Base-by-base conservation (phyloP, 2,888 invertebrate genomes). In the Trachelus stipa region DNA sequence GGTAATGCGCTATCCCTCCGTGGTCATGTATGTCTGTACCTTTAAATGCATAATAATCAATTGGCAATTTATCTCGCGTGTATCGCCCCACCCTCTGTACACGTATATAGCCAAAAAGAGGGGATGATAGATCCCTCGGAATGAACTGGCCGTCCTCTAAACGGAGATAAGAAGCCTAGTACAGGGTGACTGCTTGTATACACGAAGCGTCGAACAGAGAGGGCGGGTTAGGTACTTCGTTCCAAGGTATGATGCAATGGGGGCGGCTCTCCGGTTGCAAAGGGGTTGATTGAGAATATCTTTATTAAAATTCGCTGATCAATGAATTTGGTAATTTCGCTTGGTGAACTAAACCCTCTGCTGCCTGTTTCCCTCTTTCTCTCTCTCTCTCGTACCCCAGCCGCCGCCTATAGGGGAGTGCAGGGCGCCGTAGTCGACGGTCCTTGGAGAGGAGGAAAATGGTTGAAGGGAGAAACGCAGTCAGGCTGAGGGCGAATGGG, bases 221-320 rank as follows among this genome's bases (percentile, higher is more conserved):
- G 15, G 23, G 56, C 9, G 23, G 6, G 40, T 9, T 56, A 56
- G 23, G 56, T 9, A 56, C 9, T 56, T 56, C 23, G 56, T 56
- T 56, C 23, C 0, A 23, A 23, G 56, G 23, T 56, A 9, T 56
- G 56, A 56, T 2, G 56, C 23, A 56, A 56, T 3, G 15, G 34
- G n/a, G 6, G 11, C 1, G 35, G 31, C 33, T n/a, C 35, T 31
- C 31, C 34, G 74, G 68, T 33, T 33, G 15, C 77, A 56, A 31
- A 23, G 74, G 77, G 74, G 74, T 15, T 37, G 77, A 69, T 56
- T 56, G 56, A 56, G 56, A 56, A 56, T 56, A 77, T 79, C 77
- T 82, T 79, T 79, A 79, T 82, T 82, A 81, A 82, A 81, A 82
- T 79, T 81, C 79, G 81, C 82, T 82, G 81, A 81, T 79, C 79